Evolutionary conservation across 2,888 invertebrate species (phyloP), one percentile per base, ranked within the genome.

Genomic region (Ashinkailepas kermadecensis): DNA sequence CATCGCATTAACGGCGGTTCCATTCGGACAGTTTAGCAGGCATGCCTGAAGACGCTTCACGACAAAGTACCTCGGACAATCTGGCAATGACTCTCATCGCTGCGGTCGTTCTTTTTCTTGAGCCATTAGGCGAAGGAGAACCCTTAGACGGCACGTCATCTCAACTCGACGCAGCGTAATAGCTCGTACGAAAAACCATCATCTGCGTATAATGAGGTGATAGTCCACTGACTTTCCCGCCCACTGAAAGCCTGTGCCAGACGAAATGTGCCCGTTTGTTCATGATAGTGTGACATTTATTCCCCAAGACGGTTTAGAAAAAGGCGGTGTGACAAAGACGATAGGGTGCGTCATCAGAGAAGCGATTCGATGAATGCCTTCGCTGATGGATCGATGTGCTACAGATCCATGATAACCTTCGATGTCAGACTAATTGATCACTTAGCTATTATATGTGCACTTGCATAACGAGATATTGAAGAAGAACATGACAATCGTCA

Each of bases 181-280:
- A 25, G 70, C 15, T 70, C 70, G 70, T 70, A 70, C 13, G 70
- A 70, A 67, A 70, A 70, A 70, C 39, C 70, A 39, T 70, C 39
- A 39, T 39, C 70, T 39, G 25, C 15, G 70, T 39, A 70, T 70
- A 25, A 70, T 39, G 70, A 70, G 13, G 39, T 15, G 70, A 70
- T 70, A 70, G 15, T 10, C 10, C 7, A 39, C 70, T 11, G 13
- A 67, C 67, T 67, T 25, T 3, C 1, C 12, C 67, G 23, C 25
- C n/a, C 39, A 39, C 23, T 70, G 70, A 70, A 70, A 13, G 65
- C 65, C 39, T 23, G 4, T 8, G 23, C 70, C 25, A 13, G 39
- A 39, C 15, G 15, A 15, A 70, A 25, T 25, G 70, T 23, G 11
- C 15, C 15, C 70, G 15, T 70, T 39, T 67, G 65, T 23, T 67